These are phyloP conservation scores for Metaphire vulgaris DNA, from an alignment of 1,140 invertebrate genomes.

Conservation along the genomic window DNA sequence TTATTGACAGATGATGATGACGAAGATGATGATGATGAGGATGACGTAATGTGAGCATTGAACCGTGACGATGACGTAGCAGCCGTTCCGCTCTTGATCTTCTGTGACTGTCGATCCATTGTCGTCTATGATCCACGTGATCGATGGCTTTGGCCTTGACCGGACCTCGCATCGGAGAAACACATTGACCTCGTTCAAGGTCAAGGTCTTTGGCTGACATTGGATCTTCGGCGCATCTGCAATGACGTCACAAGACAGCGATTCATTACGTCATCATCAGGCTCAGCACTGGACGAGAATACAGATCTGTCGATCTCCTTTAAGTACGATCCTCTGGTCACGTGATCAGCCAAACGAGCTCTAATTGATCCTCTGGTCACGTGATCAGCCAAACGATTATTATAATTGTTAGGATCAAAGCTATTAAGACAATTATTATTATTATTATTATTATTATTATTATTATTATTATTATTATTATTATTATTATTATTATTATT, in stretches of 20 bases:
- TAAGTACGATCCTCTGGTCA: background rate
- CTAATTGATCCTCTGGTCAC: too few relatives aligned
- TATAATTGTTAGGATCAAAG: too few relatives aligned
- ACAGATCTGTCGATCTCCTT: background rate
- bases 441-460: too few relatives aligned
- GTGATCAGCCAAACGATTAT: too few relatives aligned
- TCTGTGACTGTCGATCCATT: background rate
- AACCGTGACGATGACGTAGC: background rate
- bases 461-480: too few relatives aligned
- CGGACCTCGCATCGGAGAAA: background rate
- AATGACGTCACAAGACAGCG: background rate
- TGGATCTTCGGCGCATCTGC: background rate
- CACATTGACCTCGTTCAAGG: background rate
- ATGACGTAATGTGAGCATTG: background rate
- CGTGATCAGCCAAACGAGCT: background rate
- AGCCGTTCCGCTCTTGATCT: background rate
- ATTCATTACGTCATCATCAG: background rate
- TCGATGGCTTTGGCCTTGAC: background rate
- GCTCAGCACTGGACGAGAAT: background rate
- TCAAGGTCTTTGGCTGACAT: background rate
- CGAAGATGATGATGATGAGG: background rate
- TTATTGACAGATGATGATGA: too few relatives aligned
- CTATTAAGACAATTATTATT: too few relatives aligned
- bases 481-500: too few relatives aligned
- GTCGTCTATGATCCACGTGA: background rate